These are phyloP conservation scores for Dasypolia templi DNA, from an alignment of 2,888 invertebrate genomes.

Conservation along the genomic window DNA sequence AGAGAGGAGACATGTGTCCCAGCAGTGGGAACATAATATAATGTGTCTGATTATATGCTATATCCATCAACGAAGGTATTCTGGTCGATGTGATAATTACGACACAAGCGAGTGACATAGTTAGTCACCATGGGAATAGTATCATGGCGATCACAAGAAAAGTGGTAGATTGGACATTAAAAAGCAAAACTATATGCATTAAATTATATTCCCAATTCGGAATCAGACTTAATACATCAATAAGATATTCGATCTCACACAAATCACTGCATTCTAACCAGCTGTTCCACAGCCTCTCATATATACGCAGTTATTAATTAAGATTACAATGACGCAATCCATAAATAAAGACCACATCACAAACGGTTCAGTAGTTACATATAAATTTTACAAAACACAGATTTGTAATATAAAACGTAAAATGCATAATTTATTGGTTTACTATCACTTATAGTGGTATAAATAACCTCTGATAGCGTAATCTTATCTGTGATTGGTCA, in stretches of 20 bases:
- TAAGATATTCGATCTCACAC: conserved; percentile 30
- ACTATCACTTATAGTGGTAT: conserved; percentile 45
- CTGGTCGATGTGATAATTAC: background rate
- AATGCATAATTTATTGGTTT: conserved; percentile 53
- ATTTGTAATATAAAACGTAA: conserved; percentile 59
- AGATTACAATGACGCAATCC: conserved; percentile 53
- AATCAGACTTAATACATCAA: conserved; percentile 14
- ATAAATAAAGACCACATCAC: conserved; percentile 60
- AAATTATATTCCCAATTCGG: conserved; percentile 38
- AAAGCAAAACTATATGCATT: conserved; percentile 33
- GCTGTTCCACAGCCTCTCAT: conserved; percentile 32
- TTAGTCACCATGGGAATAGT: conserved; percentile 15
- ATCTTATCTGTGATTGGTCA: conserved; percentile 62
- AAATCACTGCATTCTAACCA: conserved; percentile 32
- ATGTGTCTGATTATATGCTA: background rate
- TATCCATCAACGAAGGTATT: background rate
- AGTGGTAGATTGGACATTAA: conserved; percentile 29
- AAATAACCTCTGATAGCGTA: conserved; percentile 63
- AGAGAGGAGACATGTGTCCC: background rate
- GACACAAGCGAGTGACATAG: background rate
- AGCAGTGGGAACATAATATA: background rate
- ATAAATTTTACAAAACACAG: conserved; percentile 65
- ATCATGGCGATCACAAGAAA: conserved; percentile 12
- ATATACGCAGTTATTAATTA: conserved; percentile 63
- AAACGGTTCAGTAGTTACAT: conserved; percentile 63